These are phyloP conservation scores for Lepilemur ruficaudatus DNA, from an alignment of 2,797 vertebrate species.

Conservation along the genomic window DNA sequence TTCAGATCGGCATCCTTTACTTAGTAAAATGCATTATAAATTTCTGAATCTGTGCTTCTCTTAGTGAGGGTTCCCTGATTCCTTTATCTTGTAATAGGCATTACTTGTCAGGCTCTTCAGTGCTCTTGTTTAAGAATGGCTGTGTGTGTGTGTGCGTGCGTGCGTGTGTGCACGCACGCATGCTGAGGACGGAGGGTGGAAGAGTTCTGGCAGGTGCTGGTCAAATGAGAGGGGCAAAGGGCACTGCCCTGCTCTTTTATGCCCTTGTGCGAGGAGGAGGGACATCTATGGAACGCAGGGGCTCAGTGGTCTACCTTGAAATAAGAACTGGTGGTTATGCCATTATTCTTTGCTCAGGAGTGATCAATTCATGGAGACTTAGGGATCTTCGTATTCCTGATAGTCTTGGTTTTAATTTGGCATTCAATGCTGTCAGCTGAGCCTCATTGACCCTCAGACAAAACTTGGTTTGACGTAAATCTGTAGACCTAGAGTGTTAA, in stretches of 20 bases:
- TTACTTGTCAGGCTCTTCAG: not conserved
- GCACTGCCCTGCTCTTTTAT: not conserved
- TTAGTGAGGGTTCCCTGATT: not conserved
- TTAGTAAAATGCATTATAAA: not conserved
- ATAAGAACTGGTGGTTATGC: not conserved
- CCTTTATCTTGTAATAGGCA: not conserved
- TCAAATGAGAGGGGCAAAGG: not conserved
- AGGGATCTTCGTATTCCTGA: not conserved
- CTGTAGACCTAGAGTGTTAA: not conserved
- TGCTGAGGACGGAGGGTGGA: not conserved
- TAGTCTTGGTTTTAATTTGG: slow-evolving; percentile 9
- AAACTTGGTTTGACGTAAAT: not conserved
- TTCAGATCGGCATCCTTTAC: not conserved
- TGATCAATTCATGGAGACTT: not conserved
- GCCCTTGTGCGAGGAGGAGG: not conserved
- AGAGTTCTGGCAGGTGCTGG: not conserved
- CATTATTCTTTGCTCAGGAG: not conserved
- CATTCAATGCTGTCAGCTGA: not conserved
- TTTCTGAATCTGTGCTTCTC: not conserved
- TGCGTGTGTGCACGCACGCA: fast-evolving
- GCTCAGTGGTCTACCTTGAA: not conserved
- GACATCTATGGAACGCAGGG: not conserved
- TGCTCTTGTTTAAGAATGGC: not conserved
- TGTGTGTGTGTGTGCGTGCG: not conserved
- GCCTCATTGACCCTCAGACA: not conserved